A percentile compares a stretch with the other conserved stretches of the same genome.
Conservation (phyloP, 2,797 vertebrate species). For the Sphenodon punctatus region DNA sequence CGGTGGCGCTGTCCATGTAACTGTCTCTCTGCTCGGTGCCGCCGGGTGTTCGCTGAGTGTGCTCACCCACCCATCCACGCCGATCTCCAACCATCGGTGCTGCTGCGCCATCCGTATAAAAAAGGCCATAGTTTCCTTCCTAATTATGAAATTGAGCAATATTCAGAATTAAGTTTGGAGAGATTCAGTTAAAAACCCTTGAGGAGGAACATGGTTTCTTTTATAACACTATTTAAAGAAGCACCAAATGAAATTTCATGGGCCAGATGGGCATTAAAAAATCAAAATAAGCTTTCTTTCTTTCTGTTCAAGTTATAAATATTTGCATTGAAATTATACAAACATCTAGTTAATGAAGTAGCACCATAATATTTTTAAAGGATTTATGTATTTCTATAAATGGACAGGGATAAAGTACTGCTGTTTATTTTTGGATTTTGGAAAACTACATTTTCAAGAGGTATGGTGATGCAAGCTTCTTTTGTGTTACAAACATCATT, state of each 20-base stretch:
- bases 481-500: not conserved
- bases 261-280: constrained; percentile 51
- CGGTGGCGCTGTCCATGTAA: too few species aligned
- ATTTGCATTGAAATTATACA: constrained; percentile 46
- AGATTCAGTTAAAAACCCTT: constrained; percentile 47
- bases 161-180: constrained; percentile 47
- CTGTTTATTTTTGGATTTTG: not conserved
- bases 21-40: too few species aligned
- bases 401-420: not conserved
- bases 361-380: not conserved
- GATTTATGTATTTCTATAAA: constrained; percentile 35
- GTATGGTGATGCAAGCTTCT: not conserved
- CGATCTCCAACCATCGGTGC: too few species aligned
- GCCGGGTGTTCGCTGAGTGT: too few species aligned
- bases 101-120: too few species aligned
- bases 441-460: not conserved
- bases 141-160: constrained; percentile 53
- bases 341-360: constrained; percentile 11
- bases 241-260: constrained; percentile 56
- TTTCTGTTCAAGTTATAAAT: constrained; percentile 39
- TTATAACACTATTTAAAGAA: constrained; percentile 60
- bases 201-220: constrained; percentile 60
- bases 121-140: constrained; percentile 51
- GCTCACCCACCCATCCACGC: too few species aligned
- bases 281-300: constrained; percentile 51